Base-by-base conservation (phyloP, 2,797 vertebrate species). In the Telmatherina bonti region DNA sequence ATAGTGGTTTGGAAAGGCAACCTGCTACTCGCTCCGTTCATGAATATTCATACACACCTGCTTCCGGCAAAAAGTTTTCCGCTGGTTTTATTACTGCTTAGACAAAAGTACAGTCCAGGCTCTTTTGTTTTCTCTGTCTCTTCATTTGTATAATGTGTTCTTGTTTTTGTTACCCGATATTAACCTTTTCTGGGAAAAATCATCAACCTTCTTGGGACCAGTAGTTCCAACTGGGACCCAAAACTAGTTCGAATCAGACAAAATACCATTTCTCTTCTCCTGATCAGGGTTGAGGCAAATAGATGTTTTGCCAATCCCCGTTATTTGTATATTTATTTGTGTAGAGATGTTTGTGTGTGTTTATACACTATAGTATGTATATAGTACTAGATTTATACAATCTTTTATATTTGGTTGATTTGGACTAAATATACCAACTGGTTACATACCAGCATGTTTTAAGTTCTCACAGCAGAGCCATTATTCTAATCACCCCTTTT, bases 11-110 rank as follows among this genome's bases (percentile, higher is more conserved):
- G 76, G 87, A 86, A 91, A 82, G 74, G 62, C 74, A 86, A 79
- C 67, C 78, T 76, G 81, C 83, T 84, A 80, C 68, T 79, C 31
- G 4, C 59, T 84, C 66, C 69, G 52, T 53, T 84, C 90, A 93
- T 95, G 93, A 94, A 95, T 95, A 94, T 94, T 93, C 92, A 95
- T 90, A 64, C 83, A 88, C 93, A 94, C 91, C 93, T 94, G 93
- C 84, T 91, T 85, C 87, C 77, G 67, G 74, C 83, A 81, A 63
- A 88, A 88, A 88, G 83, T 86, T 91, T 91, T 85, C 71, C 81
- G 67, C 75, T 79, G 84, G 72, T 89, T 82, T 87, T 72, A 76
- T 63, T 76, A 58, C 79, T 68, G 83, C 74, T 79, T 45, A 82
- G 84, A 88, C 76, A 87, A 77, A 90, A 90, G 82, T 91, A 92